These are phyloP conservation scores for Motacilla alba DNA, from an alignment of 2,113 vertebrate species.

Conservation along the genomic window DNA sequence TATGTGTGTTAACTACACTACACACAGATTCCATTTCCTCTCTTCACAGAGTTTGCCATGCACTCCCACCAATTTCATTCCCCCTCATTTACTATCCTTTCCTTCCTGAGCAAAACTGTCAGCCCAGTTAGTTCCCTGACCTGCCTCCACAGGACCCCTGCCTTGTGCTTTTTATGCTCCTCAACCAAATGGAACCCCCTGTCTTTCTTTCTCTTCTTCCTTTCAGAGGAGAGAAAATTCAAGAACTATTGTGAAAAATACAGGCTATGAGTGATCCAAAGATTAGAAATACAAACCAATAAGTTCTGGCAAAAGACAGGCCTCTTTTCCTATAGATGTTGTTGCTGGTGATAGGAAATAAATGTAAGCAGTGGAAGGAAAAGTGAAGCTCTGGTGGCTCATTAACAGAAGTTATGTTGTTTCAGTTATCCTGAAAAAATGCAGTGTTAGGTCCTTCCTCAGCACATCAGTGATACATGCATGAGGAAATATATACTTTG, in stretches of 20 bases:
- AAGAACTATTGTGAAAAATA: neutral
- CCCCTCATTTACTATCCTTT: neutral
- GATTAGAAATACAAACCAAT: neutral
- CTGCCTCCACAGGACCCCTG: rapidly evolving
- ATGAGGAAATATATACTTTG: neutral
- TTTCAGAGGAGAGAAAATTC: neutral
- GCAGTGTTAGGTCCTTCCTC: neutral
- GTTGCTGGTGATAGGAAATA: neutral
- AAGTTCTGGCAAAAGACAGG: neutral
- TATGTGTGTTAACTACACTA: neutral
- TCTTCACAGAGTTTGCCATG: neutral
- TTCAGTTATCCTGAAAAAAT: neutral
- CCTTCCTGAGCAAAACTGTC: neutral
- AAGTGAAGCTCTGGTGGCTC: neutral
- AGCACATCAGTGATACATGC: neutral
- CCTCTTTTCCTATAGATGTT: neutral
- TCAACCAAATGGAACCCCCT: neutral
- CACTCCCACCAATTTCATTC: neutral
- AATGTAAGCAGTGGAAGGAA: neutral
- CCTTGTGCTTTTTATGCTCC: neutral
- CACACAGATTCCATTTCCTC: neutral
- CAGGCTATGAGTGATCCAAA: neutral
- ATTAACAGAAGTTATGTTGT: neutral
- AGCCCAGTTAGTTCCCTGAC: neutral
- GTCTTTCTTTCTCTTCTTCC: neutral